A percentile compares a stretch with the other conserved stretches of the same genome.
Evolutionary conservation across 2,888 invertebrate species (phyloP).

Genomic region (Diaperis boleti): DNA sequence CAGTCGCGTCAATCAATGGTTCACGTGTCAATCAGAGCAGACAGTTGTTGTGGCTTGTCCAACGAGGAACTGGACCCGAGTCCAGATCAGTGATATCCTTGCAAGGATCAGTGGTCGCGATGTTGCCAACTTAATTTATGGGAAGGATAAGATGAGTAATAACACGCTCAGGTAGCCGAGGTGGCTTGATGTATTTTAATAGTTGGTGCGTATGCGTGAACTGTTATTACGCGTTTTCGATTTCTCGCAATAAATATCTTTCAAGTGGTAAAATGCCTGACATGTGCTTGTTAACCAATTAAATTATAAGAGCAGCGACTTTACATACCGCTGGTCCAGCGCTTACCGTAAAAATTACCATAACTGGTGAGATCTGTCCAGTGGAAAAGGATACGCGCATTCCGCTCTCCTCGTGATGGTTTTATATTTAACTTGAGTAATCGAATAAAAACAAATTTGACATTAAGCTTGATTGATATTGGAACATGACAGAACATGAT

Average conservation of each 20-base stretch:
- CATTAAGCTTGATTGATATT: slow-evolving; percentile 64
- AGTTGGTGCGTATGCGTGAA: slow-evolving; percentile 49
- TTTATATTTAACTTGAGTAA: slow-evolving; percentile 53
- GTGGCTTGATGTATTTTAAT: slow-evolving; percentile 55
- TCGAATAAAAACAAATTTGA: slow-evolving; percentile 62
- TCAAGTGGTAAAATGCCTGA: slow-evolving; percentile 52
- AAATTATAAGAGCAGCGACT: slow-evolving; percentile 44
- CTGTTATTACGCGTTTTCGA: slow-evolving; percentile 56
- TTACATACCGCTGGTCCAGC: slow-evolving; percentile 8
- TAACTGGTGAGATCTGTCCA: slow-evolving; percentile 54
- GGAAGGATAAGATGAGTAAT: slow-evolving; percentile 53
- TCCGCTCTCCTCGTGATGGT: slow-evolving; percentile 43
- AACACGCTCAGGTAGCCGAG: slow-evolving; percentile 57
- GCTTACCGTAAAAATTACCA: slow-evolving; percentile 33
- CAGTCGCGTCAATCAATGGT: slow-evolving; percentile 66
- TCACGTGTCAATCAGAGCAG: slow-evolving; percentile 67
- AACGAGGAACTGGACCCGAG: slow-evolving; percentile 59
- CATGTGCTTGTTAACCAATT: slow-evolving; percentile 57
- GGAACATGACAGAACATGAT: slow-evolving; percentile 55
- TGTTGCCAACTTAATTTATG: slow-evolving; percentile 22
- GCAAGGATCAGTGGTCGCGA: slow-evolving; percentile 44
- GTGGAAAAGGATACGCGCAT: slow-evolving; percentile 41
- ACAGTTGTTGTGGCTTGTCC: slow-evolving; percentile 65
- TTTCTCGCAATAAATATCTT: slow-evolving; percentile 52
- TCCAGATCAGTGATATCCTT: slow-evolving; percentile 49